phyloP scores from a whole-genome alignment of 2,888 invertebrate species.

The Lasioglossum zephyrum region DNA sequence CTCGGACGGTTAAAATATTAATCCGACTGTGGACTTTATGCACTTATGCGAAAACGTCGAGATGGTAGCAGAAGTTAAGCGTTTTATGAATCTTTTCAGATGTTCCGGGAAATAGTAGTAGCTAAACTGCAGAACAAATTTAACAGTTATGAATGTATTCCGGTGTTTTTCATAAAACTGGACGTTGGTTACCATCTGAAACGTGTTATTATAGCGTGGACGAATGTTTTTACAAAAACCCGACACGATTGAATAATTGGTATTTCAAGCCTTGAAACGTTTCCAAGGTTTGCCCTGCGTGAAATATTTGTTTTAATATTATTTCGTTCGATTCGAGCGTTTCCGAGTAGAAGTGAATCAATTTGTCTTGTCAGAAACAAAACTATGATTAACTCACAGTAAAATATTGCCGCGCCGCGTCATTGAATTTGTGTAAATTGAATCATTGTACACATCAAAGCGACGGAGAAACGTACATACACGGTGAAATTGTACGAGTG shows the following conservation, averaged over 20 bases:
- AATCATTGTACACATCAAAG: not conserved
- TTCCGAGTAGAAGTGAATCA: not conserved
- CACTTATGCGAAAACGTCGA: not conserved
- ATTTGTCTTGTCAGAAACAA: not conserved
- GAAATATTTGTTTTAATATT: conserved; percentile 5
- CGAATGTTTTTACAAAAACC: not conserved
- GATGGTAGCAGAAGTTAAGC: not conserved
- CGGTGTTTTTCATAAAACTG: not conserved
- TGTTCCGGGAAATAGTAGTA: too few relatives aligned
- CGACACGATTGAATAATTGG: not conserved
- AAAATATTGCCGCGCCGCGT: not conserved
- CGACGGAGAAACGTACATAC: not conserved
- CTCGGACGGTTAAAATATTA: not conserved
- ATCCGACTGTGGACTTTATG: not conserved
- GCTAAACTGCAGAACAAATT: not conserved
- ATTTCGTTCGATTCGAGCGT: not conserved
- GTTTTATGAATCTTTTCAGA: too few relatives aligned
- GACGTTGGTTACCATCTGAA: not conserved
- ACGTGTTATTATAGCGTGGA: not conserved
- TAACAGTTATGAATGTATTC: not conserved
- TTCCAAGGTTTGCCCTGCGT: not conserved
- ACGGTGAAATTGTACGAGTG: not conserved
- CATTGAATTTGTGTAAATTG: not conserved
- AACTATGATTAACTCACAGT: not conserved
- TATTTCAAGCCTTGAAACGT: not conserved